Evolutionary conservation across 2,888 invertebrate species (phyloP), one percentile per base, ranked within the genome.

Genomic region (Ceratothoa steindachneri): DNA sequence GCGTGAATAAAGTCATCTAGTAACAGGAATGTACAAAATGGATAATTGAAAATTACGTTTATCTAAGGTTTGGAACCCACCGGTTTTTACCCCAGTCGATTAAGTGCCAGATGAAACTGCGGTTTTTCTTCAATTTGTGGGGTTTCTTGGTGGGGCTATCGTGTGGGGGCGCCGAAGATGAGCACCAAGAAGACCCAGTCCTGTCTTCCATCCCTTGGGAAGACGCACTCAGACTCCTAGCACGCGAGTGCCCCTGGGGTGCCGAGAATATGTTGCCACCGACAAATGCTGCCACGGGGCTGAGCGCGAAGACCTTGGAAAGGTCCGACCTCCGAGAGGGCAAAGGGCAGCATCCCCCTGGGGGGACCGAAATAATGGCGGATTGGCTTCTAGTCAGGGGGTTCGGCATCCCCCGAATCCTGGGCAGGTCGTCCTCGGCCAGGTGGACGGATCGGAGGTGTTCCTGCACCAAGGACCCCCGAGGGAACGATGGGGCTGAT

Each of bases 61-160:
- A n/a, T n/a, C n/a, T n/a, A n/a, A n/a, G n/a, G n/a, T n/a, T n/a
- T n/a, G n/a, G n/a, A n/a, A n/a, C 77, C 60, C 71, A 78, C 78
- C 78, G 69, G 69, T 72, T 73, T 52, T 76, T 78, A 69, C 75
- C 75, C 72, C 75, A 75, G 9, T 65, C 65, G 60, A 78, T 67
- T 30, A 78, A 71, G 51, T 78, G 75, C 1, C 66, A 67, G 52
- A 78, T 75, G 53, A 78, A 51, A 28, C 75, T 78, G 69, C 72
- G 71, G 22, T 15, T 60, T 3, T 60, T 60, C 60, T 60, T 60
- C 22, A 60, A 24, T 60, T n/a, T 60, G 60, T 60, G 60, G 22
- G 24, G 24, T 24, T 60, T n/a, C 27, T 60, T 60, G 22, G 22
- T 9, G 12, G n/a, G 60, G 24, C 22, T 60, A 22, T 60, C 60